Percentiles rank a stretch among this genome's conserved stretches.
These are phyloP conservation scores for Buathra laborator DNA, from an alignment of 2,888 invertebrate species.

Conservation along the genomic window DNA sequence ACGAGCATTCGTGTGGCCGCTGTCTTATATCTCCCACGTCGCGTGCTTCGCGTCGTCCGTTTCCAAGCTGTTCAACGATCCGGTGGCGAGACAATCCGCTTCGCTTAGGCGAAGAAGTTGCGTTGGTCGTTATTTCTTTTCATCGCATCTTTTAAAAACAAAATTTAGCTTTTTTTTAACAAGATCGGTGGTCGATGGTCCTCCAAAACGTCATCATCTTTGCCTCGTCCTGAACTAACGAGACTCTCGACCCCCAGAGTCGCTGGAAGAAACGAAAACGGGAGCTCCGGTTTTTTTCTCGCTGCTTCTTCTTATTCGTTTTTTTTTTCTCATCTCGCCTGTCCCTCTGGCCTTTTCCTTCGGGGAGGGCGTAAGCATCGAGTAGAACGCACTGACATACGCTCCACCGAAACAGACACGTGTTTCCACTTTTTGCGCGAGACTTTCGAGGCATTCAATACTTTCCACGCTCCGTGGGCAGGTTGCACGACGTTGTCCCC, in stretches of 20 bases:
- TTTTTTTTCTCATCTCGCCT: conserved; percentile 25
- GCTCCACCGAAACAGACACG: conserved; percentile 49
- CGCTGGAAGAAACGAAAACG: conserved; percentile 14
- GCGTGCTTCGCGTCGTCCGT: conserved; percentile 22
- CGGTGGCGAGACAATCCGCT: conserved; percentile 26
- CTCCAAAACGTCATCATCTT: conserved; percentile 28
- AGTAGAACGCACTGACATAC: conserved; percentile 7
- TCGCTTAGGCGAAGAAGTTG: conserved; percentile 25
- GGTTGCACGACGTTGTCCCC: conserved; percentile 55
- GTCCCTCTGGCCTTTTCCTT: conserved; percentile 43
- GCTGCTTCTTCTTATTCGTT: neutral
- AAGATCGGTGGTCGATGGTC: conserved; percentile 36
- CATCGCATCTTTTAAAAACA: neutral
- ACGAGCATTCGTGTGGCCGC: neutral
- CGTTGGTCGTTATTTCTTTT: conserved; percentile 37
- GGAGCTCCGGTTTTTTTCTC: neutral
- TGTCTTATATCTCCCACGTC: conserved; percentile 56
- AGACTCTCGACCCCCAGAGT: conserved; percentile 40
- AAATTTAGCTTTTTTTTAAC: conserved; percentile 1
- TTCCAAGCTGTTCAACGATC: conserved; percentile 32
- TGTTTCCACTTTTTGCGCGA: conserved; percentile 64
- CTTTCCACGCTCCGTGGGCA: conserved; percentile 54
- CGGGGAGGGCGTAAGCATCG: conserved; percentile 44
- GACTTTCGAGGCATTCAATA: conserved; percentile 35
- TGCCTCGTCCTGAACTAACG: conserved; percentile 24